These are phyloP conservation scores for Heliocidaris erythrogramma DNA, from an alignment of 35 echinoderm and acorn worm species.

Conservation along the genomic window DNA sequence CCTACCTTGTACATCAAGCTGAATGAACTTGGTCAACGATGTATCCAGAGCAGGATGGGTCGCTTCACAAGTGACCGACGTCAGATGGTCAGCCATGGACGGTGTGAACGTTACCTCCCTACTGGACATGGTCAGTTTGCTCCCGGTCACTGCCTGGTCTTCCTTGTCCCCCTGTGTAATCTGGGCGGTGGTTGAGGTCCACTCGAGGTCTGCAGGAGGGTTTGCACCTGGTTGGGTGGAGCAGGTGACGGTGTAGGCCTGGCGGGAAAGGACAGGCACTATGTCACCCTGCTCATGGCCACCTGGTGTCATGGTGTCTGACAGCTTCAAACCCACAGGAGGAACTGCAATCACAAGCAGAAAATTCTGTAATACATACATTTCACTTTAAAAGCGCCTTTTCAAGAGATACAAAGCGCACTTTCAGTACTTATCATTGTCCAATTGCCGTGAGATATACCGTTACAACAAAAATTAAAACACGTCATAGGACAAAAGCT, in stretches of 20 bases:
- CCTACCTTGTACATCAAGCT: conserved; percentile 39
- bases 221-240: background rate
- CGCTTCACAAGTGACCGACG: background rate
- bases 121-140: conserved; percentile 30
- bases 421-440: no score
- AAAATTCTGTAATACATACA: background rate
- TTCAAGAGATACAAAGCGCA: no score
- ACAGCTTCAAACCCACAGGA: background rate
- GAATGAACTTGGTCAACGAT: background rate
- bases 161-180: background rate
- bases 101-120: conserved; percentile 7
- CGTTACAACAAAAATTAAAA: no score
- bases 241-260: background rate
- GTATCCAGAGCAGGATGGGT: background rate
- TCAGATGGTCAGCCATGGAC: background rate
- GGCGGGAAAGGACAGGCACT: background rate
- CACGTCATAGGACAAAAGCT: no score
- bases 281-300: background rate
- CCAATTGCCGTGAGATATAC: no score
- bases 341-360: background rate
- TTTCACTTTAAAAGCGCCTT: no score
- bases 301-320: background rate
- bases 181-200: background rate
- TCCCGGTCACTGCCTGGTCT: background rate
- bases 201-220: background rate